Evolutionary conservation across 2,113 vertebrate genomes (phyloP), one percentile per base, ranked within the genome.

Genomic region (Rhabdornis inornatus): DNA sequence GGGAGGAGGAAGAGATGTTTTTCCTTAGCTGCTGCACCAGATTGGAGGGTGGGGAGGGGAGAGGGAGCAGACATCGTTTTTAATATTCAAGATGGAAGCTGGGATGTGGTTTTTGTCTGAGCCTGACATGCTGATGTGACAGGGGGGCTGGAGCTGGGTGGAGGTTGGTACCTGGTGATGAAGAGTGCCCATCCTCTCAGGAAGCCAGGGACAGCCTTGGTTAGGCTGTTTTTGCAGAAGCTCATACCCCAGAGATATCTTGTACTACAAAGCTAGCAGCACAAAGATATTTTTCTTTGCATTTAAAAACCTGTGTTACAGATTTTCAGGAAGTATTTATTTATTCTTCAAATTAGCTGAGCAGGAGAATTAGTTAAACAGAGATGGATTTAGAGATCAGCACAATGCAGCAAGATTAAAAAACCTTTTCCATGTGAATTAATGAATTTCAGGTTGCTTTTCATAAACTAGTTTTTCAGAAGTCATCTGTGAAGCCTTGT

Each of bases 401-500:
- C 66, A 92, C 89, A 93, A 89, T 95, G 86, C 37, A 87, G 61
- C 21, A 63, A 89, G 85, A 87, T 95, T 87, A 90, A 83, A 94
- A 95, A 92, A 77, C 28, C 72, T 56, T 94, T 92, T 96, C 93
- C 72, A 39, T 89, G 61, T 90, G 77, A 81, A 79, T 96, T 96
- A 91, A 94, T 97, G 91, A 93, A 89, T 96, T 96, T 96, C 76
- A 93, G 57, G 20, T 92, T 77, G 63, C 78, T 96, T 96, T 95
- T 92, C 78, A 86, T 76, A 94, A 96, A 96, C 79, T 70, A 59
- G 68, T 69, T 95, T 97, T 96, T 95, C 81, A 77, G 87, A 94
- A 96, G 87, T 95, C 64, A 92, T 96, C 83, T 95, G 61, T 89
- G 97, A 98, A 98, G 97, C 95, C 96, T 96, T 96, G 53, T 96